Evolutionary conservation across 30 jellyfish, hydroid and myxozoan species (phyloP), one percentile per base, ranked within the genome.

Genomic region (Aurelia aurita complex sp. Pacific): DNA sequence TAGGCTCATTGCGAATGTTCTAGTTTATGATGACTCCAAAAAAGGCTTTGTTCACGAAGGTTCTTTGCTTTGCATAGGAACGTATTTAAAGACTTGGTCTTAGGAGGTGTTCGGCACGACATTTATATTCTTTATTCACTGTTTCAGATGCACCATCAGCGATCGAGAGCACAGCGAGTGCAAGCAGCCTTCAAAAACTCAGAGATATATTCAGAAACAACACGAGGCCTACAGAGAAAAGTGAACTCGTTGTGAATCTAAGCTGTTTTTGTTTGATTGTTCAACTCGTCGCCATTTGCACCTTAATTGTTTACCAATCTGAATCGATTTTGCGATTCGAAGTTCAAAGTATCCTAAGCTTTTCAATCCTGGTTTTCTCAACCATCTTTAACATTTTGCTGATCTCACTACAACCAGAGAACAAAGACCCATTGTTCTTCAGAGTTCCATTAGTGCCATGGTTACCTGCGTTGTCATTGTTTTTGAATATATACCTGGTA

Each of bases 361-460:
- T 80, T 36, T 10, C 43, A 7, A 10, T 40, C 12, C 42, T 80
- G 65, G 65, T 57, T 5, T n/a, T 51, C 1, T 64, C 82, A 0
- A 72, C 77, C 36, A 10, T 79, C 54, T 14, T 64, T 46, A 32
- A 42, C 40, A 18, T 79, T 70, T 4, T 67, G 29, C 57, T 67
- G 50, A 67, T 80, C 40, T 35, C 73, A 32, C 23, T 67, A 59
- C 90, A 80, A 59, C 81, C 90, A 2, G 75, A 80, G 90, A 80
- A 80, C 46, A 35, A 23, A 52, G 59, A 69, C 5, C 46, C 73
- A 16, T 54, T 84, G 59, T 60, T 33, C 67, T 87, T 87, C 86
- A 66, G 70, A 76, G 88, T 86, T 6, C 97, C 97, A 35, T 13
- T 74, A 13, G 88, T 89, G 15, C 97, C 97, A n/a, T 84, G 86